Evolutionary conservation across 2,797 vertebrate genomes (phyloP), one percentile per base, ranked within the genome.

Genomic region (Sebastes itinus): DNA sequence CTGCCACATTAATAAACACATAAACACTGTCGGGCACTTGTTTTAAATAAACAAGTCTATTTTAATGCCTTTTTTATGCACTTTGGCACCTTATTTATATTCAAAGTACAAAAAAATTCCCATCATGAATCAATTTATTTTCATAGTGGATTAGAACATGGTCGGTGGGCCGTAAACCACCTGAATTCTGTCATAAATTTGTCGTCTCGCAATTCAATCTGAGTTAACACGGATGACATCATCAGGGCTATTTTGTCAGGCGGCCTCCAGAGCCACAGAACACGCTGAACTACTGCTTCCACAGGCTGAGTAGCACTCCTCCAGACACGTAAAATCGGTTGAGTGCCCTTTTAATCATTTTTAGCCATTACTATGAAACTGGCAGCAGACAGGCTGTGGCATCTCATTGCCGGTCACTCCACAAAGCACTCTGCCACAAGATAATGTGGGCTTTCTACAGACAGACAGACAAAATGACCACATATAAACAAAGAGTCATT

Each of bases 401-500:
- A 60, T 70, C 23, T 70, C 18, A 42, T 28, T 18, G 52, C 64
- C 64, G 30, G 65, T 52, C 63, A 77, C 25, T 25, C 22, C 35
- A 10, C 11, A 52, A 66, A 61, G 56, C 27, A 49, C 30, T 78
- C 32, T 49, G 49, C 75, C 33, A 38, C 55, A 52, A 80, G 77
- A 75, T 84, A 82, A 84, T 79, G 74, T 77, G 54, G 73, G 73
- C 59, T 76, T 76, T 89, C 72, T 70, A 65, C 82, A 92, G 60
- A 77, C 66, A 92, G 63, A 76, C 66, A 67, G 32, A 69, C 30
- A 46, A 75, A 85, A 84, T 72, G 30, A 84, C 58, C 63, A 83
- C 59, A 81, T 61, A 78, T 66, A 91, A 89, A 88, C 86, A 88
- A 84, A 89, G 65, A 87, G 75, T 79, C 85, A 89, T 94, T 88